Evolutionary conservation across 2,797 vertebrate species (phyloP), one percentile per base, ranked within the genome.

Genomic region (Trichosurus vulpecula): DNA sequence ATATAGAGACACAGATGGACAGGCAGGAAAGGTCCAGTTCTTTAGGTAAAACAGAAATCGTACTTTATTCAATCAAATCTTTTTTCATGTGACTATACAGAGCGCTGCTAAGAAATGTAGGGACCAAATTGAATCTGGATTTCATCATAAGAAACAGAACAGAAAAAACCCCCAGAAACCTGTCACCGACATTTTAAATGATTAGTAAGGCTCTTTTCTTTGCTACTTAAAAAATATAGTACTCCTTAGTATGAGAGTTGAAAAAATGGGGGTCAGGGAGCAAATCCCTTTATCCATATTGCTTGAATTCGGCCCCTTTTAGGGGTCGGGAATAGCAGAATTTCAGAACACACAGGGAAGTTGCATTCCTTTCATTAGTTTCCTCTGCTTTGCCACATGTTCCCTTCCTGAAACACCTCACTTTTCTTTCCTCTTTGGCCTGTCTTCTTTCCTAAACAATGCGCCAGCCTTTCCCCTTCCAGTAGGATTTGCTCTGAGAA

Each of bases 301-400:
- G 89, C 93, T 66, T 93, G 47, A 90, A 35, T 92, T 74, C n/a
- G 41, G 19, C 6, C 6, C 35, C 61, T 93, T 74, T 90, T 93
- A 19, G 91, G 52, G 53, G 90, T 52, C 81, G 58, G 87, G 87
- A 92, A 55, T 47, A 55, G 95, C 0, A 41, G 41, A 19, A 90
- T 61, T 96, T 94, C 54, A 5, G 54, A 93, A 94, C 61, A 92
- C 81, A 51, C 25, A 91, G 54, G 25, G 66, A 94, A 94, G 92
- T 92, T 54, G 87, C 27, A 31, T 51, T 95, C 29, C 9, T 53
- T n/a, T 94, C 92, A 74, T 66, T 22, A 92, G 41, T 53, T 51
- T 47, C 52, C 4, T 56, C 29, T 95, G 93, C 54, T 90, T 94
- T 96, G 93, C 53, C 22, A 92, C n/a, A 8, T 74, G 52, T 94